Base-by-base conservation (phyloP, 2,888 invertebrate species). In the Phalera bucephala region DNA sequence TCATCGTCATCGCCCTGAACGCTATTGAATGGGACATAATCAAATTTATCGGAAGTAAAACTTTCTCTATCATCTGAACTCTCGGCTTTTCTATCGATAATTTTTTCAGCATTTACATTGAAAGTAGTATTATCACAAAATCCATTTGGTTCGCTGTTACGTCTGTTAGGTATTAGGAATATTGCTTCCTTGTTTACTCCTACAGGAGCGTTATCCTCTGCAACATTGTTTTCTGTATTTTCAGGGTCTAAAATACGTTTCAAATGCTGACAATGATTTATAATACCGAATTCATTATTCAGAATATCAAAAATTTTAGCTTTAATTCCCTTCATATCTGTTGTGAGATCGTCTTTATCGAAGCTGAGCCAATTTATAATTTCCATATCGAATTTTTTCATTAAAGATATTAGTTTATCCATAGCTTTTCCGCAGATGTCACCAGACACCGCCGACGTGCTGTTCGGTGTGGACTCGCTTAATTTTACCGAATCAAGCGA, bases 1-100 rank as follows among this genome's bases (percentile, higher is more conserved):
- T 87, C 87, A 9, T 83, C 85, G 8, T 85, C 83, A 15, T 61
- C 52, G 12, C 55, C 53, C 2, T 60, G 41, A 1, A 69, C 68
- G 10, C n/a, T n/a, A n/a, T n/a, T n/a, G n/a, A n/a, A n/a, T n/a
- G n/a, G n/a, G 5, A 17, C 17, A 20, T 54, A 47, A 3, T 36
- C 38, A 10, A 14, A 15, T 31, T 45, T 45, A 37, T 41, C 27
- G 9, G 34, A 11, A 5, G 36, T 14, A 3, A 26, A 9, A 4
- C 21, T 31, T 17, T 17, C 17, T 3, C 3, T 17, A 3, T 17
- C 17, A 17, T 19, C 11, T 7, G 29, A 19, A 2, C 3, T 7
- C 1, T 19, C 8, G 2, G 7, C 6, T 2, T 1, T n/a, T 8
- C 1, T 3, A 19, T 19, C 19, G 11, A 19, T 6, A 6, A 15